Evolutionary conservation across 2,797 vertebrate genomes (phyloP).

Genomic region (Notolepis coatsorum): DNA sequence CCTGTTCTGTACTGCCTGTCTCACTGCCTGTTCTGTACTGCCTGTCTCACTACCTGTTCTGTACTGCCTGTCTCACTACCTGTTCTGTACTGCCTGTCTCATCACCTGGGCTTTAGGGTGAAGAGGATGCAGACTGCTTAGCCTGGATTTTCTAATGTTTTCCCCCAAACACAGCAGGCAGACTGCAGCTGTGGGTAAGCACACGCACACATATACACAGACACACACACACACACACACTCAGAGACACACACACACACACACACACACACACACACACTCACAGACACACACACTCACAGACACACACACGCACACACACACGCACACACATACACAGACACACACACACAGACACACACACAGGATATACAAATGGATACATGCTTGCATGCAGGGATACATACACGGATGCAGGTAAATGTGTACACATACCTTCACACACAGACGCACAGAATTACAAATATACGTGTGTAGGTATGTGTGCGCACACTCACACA

Average conservation of each 20-base stretch:
- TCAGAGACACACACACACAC: not conserved
- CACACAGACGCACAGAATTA: not conserved
- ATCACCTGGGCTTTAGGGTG: slow-evolving; percentile 67
- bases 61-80: too few species aligned
- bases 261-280: slow-evolving; percentile 2
- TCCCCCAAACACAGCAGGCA: slow-evolving; percentile 65
- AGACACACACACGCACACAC: not conserved
- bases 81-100: slow-evolving; percentile 26
- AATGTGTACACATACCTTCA: not conserved
- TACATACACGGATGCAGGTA: not conserved
- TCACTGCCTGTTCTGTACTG: too few species aligned
- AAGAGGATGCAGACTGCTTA: slow-evolving; percentile 74
- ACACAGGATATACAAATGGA: not conserved
- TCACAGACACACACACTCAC: slow-evolving; percentile 4
- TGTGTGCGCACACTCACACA: not conserved
- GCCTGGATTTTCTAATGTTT: slow-evolving; percentile 71
- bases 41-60: too few species aligned
- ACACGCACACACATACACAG: not conserved
- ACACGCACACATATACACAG: slow-evolving; percentile 9
- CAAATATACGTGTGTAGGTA: too few species aligned
- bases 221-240: not conserved
- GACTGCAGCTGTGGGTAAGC: slow-evolving; percentile 64
- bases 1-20: not conserved
- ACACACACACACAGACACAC: not conserved
- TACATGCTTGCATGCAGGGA: not conserved